Percentiles rank a stretch among this genome's conserved stretches.
Conservation (phyloP, 1,140 invertebrate genomes). For the Amphibalanus amphitrite region DNA sequence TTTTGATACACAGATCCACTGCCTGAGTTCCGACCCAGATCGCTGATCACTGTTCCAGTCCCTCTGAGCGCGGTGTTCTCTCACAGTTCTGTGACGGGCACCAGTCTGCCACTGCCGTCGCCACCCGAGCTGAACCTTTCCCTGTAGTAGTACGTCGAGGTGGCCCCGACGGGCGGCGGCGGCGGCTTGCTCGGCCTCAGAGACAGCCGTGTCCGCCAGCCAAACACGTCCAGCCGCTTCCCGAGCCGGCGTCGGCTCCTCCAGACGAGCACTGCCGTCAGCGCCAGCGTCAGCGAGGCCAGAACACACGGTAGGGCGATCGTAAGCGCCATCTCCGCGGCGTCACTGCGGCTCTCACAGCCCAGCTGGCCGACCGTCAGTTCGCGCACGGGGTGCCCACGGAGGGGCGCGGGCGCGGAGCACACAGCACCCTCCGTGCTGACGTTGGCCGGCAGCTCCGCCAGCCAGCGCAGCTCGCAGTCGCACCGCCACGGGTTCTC, state of each 20-base stretch:
- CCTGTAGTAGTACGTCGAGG: not conserved
- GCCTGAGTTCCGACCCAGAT: too few relatives aligned
- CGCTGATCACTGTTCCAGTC: too few relatives aligned
- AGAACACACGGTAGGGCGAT: not conserved
- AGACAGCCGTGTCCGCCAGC: not conserved
- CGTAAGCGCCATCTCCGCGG: not conserved
- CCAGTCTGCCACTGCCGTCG: not conserved
- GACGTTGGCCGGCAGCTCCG: not conserved
- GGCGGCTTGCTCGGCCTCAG: not conserved
- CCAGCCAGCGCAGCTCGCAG: constrained; percentile 13
- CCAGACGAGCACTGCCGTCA: not conserved
- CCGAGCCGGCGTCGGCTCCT: not conserved
- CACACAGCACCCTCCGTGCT: not conserved
- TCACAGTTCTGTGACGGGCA: not conserved
- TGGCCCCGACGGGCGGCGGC: not conserved
- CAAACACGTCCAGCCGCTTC: not conserved
- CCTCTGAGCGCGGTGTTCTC: too few relatives aligned
- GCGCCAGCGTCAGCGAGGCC: not conserved
- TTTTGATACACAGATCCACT: too few relatives aligned
- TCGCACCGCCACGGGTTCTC: constrained; percentile 17
- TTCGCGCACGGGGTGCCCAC: not conserved
- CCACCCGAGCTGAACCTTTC: not conserved
- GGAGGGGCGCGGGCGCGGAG: not conserved
- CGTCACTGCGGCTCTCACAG: not conserved
- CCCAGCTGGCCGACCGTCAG: not conserved